Evolutionary conservation across 1,140 invertebrate genomes (phyloP).

Genomic region (Pteromalus puparum): DNA sequence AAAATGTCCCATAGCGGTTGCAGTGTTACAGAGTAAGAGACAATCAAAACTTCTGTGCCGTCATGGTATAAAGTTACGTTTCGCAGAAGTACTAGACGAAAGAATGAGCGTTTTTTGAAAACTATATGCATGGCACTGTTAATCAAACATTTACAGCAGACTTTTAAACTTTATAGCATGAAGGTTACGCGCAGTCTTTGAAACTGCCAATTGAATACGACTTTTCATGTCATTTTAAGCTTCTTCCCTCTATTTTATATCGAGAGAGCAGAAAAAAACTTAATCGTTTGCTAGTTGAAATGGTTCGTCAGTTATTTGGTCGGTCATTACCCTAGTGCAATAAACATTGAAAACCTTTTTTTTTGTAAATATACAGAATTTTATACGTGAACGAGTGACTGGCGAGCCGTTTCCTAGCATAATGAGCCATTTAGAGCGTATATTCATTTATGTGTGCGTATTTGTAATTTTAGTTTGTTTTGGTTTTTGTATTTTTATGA

Average conservation of each 20-base stretch:
- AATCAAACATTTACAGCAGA: no score
- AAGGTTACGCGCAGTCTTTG: no score
- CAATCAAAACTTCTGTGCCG: background rate
- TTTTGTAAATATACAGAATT: no score
- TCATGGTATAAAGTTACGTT: background rate
- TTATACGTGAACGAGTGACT: background rate
- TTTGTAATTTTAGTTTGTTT: constrained; percentile 17
- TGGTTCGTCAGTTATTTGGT: no score
- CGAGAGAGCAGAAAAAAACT: background rate
- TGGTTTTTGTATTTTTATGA: constrained; percentile 13
- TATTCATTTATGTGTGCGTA: background rate
- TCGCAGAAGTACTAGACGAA: no score
- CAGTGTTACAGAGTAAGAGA: background rate
- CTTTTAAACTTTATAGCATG: background rate
- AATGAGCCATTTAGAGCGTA: background rate
- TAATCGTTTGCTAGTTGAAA: background rate
- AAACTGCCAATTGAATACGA: no score
- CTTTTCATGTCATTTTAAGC: background rate
- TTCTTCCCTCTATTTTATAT: background rate
- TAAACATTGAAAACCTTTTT: background rate
- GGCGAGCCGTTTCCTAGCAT: background rate
- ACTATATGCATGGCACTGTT: no score
- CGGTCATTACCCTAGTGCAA: background rate
- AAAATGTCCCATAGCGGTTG: background rate
- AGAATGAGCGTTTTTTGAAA: no score